Percentiles rank a stretch among this genome's conserved stretches.
Evolutionary conservation across 2,888 invertebrate species (phyloP).

Genomic region (Eristalis intricaria): DNA sequence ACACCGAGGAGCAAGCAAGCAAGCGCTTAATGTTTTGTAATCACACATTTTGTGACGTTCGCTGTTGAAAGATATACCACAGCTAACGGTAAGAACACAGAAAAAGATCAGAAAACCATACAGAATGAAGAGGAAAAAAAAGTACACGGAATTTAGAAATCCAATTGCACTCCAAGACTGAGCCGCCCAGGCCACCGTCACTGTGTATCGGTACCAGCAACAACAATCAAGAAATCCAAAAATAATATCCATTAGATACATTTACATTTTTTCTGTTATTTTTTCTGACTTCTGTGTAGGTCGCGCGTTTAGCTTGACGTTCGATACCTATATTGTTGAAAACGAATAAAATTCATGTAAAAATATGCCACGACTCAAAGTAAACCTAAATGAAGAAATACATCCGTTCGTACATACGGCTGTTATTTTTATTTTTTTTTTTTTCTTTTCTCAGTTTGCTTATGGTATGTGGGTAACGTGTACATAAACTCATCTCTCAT

Average conservation of each 20-base stretch:
- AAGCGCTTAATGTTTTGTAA: slow-evolving; percentile 8
- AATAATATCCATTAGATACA: slow-evolving; percentile 64
- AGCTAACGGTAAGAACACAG: not conserved
- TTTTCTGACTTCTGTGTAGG: slow-evolving; percentile 61
- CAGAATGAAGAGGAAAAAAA: not conserved
- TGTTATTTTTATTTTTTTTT: slow-evolving; percentile 22
- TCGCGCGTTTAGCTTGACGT: slow-evolving; percentile 45
- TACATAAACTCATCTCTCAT: slow-evolving; percentile 52
- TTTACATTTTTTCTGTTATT: slow-evolving; percentile 14
- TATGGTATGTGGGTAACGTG: slow-evolving; percentile 29
- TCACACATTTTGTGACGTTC: slow-evolving; percentile 10
- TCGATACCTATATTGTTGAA: slow-evolving; percentile 18
- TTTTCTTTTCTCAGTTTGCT: slow-evolving; percentile 29
- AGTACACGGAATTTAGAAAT: slow-evolving; percentile 1
- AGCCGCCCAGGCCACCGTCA: slow-evolving; percentile 3
- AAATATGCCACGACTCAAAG: slow-evolving; percentile 69
- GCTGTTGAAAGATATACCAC: not conserved
- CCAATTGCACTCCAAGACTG: slow-evolving; percentile 26
- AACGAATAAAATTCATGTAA: slow-evolving; percentile 63
- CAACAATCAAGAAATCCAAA: slow-evolving; percentile 57
- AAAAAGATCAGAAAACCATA: not conserved
- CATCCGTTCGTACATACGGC: not conserved
- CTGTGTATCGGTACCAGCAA: not conserved
- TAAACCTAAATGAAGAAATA: slow-evolving; percentile 60
- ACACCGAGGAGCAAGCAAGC: too few relatives aligned